Evolutionary conservation across 2,888 invertebrate genomes (phyloP), one percentile per base, ranked within the genome.

Genomic region (Ennomos quercinarius): DNA sequence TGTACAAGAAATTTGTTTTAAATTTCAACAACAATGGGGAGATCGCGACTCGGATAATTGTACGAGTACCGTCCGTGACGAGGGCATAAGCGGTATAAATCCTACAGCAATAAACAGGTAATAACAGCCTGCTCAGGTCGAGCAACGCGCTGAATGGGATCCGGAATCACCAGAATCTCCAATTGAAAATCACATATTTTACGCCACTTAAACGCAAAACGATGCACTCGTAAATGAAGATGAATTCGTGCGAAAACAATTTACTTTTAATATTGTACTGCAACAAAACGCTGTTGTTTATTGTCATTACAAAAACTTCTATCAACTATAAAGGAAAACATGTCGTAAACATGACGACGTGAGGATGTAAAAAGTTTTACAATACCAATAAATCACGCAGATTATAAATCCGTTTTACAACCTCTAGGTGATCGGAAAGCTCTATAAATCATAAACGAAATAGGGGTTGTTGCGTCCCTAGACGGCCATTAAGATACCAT

Each of bases 21-120:
- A 91, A 91, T 89, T 91, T 92, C 90, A 85, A 90, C 89, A 91
- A 92, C 91, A 92, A 91, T 92, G 91, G 91, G 85, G 84, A 89
- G 90, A 92, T 91, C 76, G 84, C 80, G 76, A 82, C 76, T 76
- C 69, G 83, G 90, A 90, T 91, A 91, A 91, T 91, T 89, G 86
- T 81, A 81, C 83, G 83, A 78, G 85, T 85, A 87, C 83, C 73
- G 75, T 75, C 89, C 89, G 86, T 89, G 87, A 91, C 88, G 89
- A 76, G 77, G 76, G 54, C 46, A 47, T 61, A 61, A 61, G 72
- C 72, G 77, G 83, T 80, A 86, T 87, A 87, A 89, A 89, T 90
- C 83, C 86, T 75, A 84, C 77, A 78, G 82, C 83, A 84, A 86
- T 83, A 84, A 85, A 83, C 86, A 78, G 83, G 84, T 91, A 91